Evolutionary conservation across 92 coral and sea anemone species (phyloP).

Genomic region (Heliopora coerulea): DNA sequence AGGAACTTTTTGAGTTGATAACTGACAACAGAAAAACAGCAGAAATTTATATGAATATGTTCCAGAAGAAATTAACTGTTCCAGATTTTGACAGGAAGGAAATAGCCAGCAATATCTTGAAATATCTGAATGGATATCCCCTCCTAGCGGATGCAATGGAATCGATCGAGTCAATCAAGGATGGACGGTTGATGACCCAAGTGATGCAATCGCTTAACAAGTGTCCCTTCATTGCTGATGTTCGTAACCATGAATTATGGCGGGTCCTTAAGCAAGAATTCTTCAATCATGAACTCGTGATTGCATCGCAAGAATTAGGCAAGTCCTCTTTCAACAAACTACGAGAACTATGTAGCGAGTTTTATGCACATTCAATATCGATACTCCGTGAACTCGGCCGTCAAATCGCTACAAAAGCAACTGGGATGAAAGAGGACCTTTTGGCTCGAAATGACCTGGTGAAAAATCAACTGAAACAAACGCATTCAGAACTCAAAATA

Average conservation of each 20-base stretch:
- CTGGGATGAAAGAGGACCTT: not conserved
- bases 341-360: not conserved
- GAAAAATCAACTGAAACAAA: not conserved
- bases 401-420: not conserved
- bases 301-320: conserved; percentile 14
- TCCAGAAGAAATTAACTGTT: not conserved
- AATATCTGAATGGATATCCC: not conserved
- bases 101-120: not conserved
- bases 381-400: not conserved
- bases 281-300: conserved; percentile 63
- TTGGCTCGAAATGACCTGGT: conserved; percentile 8
- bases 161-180: not conserved
- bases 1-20: not conserved
- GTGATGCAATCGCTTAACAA: conserved; percentile 8
- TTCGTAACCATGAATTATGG: conserved; percentile 70
- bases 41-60: not conserved
- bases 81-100: not conserved
- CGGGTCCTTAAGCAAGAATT: conserved; percentile 64
- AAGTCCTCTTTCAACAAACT: conserved; percentile 11
- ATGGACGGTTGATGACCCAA: not conserved
- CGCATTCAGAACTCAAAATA: conserved; percentile 1
- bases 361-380: too few species aligned
- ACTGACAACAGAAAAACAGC: not conserved
- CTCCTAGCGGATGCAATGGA: not conserved
- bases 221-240: conserved; percentile 56